phyloP scores from a whole-genome alignment of 2,888 invertebrate genomes.

The Loripinus fragilis region DNA sequence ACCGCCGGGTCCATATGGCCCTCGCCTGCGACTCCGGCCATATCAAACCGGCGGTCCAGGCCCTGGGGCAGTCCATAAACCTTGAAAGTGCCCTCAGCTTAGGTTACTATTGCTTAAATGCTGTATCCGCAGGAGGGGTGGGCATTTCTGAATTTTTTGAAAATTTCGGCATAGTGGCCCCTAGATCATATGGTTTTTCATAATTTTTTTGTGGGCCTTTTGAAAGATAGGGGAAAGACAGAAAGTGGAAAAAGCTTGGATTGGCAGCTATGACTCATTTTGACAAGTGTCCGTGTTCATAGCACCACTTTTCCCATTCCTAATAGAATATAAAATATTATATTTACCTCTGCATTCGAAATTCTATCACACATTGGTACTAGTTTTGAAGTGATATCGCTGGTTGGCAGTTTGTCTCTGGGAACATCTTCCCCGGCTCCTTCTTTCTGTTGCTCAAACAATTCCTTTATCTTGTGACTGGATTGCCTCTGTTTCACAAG shows the following conservation, averaged over 20 bases:
- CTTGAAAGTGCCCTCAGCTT: too few relatives aligned
- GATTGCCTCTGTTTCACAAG: not conserved
- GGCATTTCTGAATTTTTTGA: too few relatives aligned
- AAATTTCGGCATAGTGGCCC: not conserved
- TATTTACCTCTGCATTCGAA: constrained; percentile 28
- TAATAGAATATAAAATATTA: not conserved
- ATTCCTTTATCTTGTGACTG: not conserved
- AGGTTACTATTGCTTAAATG: too few relatives aligned
- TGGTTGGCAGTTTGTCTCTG: not conserved
- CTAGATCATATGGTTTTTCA: not conserved
- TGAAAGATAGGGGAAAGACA: not conserved
- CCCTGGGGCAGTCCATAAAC: too few relatives aligned
- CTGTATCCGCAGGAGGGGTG: too few relatives aligned
- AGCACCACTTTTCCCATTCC: not conserved
- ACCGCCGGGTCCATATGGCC: too few relatives aligned
- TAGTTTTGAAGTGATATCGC: not conserved
- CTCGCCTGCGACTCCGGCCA: too few relatives aligned
- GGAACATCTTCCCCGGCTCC: not conserved
- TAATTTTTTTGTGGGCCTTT: not conserved
- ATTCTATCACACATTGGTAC: constrained; percentile 26
- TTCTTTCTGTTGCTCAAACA: constrained; percentile 9
- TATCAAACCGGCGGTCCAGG: too few relatives aligned
- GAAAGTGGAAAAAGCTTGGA: not conserved
- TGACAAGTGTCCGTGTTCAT: not conserved
- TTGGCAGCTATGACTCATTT: not conserved